A percentile compares a stretch with the other conserved stretches of the same genome.
Evolutionary conservation across 64 coral and sea anemone genomes (phyloP).

Genomic region (Montipora capricornis): DNA sequence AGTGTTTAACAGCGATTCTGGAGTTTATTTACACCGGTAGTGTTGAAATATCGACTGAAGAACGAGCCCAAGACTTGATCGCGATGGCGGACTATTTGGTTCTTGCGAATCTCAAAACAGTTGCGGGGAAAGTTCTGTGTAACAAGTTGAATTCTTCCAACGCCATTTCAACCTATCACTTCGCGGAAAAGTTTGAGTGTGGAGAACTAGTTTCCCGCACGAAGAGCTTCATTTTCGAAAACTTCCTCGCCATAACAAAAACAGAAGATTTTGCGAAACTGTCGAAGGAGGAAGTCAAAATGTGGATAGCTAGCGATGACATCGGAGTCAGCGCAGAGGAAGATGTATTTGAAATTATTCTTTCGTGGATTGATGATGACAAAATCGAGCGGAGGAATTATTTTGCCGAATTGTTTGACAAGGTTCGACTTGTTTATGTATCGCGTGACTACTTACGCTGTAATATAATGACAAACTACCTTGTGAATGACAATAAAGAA

Average conservation of each 20-base stretch:
- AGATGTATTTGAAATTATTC: not conserved
- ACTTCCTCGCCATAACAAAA: not conserved
- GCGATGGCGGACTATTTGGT: constrained; percentile 2
- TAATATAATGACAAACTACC: not conserved
- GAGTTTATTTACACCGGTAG: constrained; percentile 1
- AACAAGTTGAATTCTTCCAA: not conserved
- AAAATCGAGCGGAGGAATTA: not conserved
- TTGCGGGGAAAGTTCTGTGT: not conserved
- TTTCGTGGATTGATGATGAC: not conserved
- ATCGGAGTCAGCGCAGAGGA: not conserved
- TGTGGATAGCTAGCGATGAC: not conserved
- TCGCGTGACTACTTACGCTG: not conserved
- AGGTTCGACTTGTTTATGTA: constrained; percentile 3
- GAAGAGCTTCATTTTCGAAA: not conserved
- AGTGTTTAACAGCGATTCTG: not conserved
- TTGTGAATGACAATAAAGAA: not conserved
- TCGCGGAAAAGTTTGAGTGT: not conserved
- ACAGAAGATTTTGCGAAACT: not conserved
- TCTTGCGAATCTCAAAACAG: not conserved
- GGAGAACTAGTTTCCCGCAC: not conserved
- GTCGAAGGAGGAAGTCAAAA: not conserved
- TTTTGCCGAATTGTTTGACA: not conserved
- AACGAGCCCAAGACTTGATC: not conserved
- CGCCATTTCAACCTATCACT: not conserved
- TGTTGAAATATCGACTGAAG: constrained; percentile 1